A percentile compares a stretch with the other conserved stretches of the same genome.
phyloP scores from a whole-genome alignment of 2,797 vertebrate species.

The Macrochelys suwanniensis region DNA sequence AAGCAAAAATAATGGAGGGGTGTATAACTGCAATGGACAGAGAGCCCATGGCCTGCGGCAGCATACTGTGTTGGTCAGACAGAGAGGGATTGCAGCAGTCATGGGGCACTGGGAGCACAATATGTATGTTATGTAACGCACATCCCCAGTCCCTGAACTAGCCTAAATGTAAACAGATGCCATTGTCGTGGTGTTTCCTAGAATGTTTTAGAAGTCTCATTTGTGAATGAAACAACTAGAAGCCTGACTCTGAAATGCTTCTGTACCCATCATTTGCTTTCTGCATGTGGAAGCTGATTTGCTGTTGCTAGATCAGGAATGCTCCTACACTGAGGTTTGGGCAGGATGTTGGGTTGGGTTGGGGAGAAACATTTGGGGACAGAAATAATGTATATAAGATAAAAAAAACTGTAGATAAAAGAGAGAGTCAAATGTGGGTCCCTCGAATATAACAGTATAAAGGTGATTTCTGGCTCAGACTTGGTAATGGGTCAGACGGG shows the following conservation, averaged over 20 bases:
- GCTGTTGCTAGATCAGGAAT: neutral
- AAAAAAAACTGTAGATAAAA: neutral
- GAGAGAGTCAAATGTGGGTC: neutral
- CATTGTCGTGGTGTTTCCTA: neutral
- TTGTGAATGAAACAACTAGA: neutral
- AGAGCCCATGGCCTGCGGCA: neutral
- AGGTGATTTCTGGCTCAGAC: fast-evolving
- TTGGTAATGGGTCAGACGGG: neutral
- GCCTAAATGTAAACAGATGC: neutral
- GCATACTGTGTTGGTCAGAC: neutral
- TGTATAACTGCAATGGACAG: neutral
- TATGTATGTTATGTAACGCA: neutral
- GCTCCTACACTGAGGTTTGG: too few relatives aligned
- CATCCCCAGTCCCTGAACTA: neutral
- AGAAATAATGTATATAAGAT: neutral
- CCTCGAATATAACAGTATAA: neutral
- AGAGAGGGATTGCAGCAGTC: neutral
- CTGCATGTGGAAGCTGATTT: neutral
- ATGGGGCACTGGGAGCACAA: neutral
- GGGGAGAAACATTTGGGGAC: neutral
- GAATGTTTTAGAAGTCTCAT: neutral
- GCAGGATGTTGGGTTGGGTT: neutral
- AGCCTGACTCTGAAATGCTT: neutral
- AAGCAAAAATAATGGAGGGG: neutral
- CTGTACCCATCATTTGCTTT: neutral